Conservation (phyloP, 2,113 vertebrate genomes). For the Fregetta grallaria region DNA sequence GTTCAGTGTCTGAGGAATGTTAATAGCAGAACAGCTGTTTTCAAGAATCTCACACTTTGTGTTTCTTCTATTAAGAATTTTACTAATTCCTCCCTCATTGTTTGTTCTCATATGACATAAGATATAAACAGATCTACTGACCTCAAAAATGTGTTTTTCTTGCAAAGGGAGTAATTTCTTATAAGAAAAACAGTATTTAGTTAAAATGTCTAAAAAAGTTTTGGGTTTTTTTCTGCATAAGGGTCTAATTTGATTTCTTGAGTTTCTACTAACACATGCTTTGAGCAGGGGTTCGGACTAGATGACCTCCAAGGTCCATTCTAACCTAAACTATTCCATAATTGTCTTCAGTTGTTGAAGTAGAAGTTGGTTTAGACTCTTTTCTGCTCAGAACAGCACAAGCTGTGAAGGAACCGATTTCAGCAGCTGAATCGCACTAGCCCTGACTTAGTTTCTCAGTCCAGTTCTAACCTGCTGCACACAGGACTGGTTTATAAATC, state of each 20-base stretch:
- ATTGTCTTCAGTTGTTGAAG: neutral
- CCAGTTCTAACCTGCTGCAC: neutral
- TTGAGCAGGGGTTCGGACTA: neutral
- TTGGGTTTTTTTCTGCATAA: conserved; percentile 30
- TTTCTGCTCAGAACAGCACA: neutral
- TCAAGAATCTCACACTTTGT: conserved; percentile 45
- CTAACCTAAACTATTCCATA: neutral
- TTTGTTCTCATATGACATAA: conserved; percentile 48
- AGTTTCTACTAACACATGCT: neutral
- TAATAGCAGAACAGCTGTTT: conserved; percentile 56
- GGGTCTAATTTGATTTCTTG: conserved; percentile 11
- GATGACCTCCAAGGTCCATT: neutral
- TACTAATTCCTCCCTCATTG: conserved; percentile 49
- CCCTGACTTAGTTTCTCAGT: neutral
- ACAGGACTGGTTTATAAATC: neutral
- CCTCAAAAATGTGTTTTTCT: conserved; percentile 54
- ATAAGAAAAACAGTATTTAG: conserved; percentile 13
- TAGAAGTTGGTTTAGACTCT: neutral
- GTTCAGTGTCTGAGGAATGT: conserved; percentile 33
- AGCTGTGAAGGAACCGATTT: neutral
- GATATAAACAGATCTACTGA: conserved; percentile 43
- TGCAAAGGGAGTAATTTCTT: conserved; percentile 20
- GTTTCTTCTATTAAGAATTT: conserved; percentile 45
- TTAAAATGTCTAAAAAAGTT: neutral
- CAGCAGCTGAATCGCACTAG: neutral